Evolutionary conservation across 2,797 vertebrate species (phyloP).

Genomic region (Brachymystax lenok): DNA sequence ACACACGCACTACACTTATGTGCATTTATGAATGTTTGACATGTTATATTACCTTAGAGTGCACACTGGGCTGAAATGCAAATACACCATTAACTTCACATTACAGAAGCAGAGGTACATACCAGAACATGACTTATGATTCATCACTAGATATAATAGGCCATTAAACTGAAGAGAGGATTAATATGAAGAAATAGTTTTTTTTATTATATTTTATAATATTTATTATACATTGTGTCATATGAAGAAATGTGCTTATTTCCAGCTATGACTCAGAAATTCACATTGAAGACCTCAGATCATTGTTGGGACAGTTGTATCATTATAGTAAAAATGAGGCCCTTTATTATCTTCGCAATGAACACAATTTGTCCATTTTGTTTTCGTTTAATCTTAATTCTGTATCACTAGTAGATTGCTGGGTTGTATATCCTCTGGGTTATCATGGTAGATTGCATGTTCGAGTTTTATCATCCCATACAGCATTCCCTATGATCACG

Average conservation of each 20-base stretch:
- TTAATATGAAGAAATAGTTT: slow-evolving; percentile 8
- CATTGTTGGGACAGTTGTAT: neutral
- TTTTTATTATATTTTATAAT: neutral
- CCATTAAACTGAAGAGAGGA: neutral
- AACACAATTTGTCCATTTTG: neutral
- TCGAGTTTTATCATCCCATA: neutral
- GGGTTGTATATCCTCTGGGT: neutral
- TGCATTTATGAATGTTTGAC: neutral
- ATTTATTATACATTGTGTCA: neutral
- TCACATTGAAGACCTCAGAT: neutral
- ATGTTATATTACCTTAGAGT: neutral
- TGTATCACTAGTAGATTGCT: neutral
- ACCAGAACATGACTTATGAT: slow-evolving; percentile 17
- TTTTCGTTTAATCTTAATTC: neutral
- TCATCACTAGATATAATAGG: slow-evolving; percentile 5
- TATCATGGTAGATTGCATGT: neutral
- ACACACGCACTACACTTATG: slow-evolving; percentile 2
- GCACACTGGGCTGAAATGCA: slow-evolving; percentile 13
- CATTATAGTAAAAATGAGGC: neutral
- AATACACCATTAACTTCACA: slow-evolving; percentile 17
- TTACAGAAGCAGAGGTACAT: slow-evolving; percentile 14
- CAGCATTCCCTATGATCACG: neutral
- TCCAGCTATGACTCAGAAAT: neutral
- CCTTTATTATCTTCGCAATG: neutral
- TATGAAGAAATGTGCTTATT: neutral